phyloP scores from a whole-genome alignment of 2,888 invertebrate species.

The Eubasilissa splendida region DNA sequence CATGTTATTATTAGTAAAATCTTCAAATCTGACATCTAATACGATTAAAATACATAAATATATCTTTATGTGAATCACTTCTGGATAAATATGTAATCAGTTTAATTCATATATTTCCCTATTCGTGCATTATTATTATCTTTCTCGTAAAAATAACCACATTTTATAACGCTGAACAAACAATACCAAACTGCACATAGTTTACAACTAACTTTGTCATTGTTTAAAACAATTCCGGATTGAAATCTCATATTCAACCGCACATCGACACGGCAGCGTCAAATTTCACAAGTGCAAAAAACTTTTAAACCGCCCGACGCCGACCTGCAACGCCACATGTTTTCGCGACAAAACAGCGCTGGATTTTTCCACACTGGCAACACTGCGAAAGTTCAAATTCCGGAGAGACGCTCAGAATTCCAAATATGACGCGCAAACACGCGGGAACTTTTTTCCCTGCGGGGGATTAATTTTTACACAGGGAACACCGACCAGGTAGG shows the following conservation, averaged over 20 bases:
- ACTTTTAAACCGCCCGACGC: neutral
- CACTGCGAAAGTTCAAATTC: conserved; percentile 1
- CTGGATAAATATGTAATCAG: too few species aligned
- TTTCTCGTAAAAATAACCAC: too few species aligned
- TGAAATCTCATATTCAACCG: neutral
- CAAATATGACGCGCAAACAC: conserved; percentile 8
- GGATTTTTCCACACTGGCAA: neutral
- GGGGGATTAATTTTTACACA: neutral
- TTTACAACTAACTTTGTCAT: too few species aligned
- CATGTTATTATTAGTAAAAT: too few species aligned
- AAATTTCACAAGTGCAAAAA: conserved; percentile 27
- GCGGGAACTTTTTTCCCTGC: conserved; percentile 2
- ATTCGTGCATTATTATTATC: too few species aligned
- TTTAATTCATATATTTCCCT: too few species aligned
- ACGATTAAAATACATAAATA: too few species aligned
- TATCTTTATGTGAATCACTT: too few species aligned
- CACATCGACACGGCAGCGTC: neutral
- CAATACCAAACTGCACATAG: too few species aligned
- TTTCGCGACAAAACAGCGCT: conserved; percentile 3
- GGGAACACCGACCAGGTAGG: conserved; percentile 19
- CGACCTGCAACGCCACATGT: neutral
- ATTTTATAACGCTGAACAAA: too few species aligned
- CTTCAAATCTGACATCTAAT: too few species aligned
- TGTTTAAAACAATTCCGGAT: too few species aligned
- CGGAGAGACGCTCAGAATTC: neutral